Evolutionary conservation across 2,888 invertebrate genomes (phyloP).

Genomic region (Dynastes tityus): DNA sequence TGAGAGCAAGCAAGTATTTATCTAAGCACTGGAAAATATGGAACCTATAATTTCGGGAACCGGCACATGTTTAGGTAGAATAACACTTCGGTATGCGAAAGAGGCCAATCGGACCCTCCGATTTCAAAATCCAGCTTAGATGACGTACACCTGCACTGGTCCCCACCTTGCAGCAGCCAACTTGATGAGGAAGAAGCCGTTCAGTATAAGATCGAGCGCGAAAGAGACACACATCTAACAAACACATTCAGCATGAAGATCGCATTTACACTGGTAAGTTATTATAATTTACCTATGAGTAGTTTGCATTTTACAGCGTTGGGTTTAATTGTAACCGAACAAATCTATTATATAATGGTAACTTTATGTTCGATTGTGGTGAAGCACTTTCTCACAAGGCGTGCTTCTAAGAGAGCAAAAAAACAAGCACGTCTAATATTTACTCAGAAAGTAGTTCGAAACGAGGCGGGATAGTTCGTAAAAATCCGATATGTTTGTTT

Average conservation of each 20-base stretch:
- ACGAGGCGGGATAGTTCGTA: not conserved
- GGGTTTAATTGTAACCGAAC: not conserved
- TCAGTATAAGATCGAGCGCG: slow-evolving; percentile 56
- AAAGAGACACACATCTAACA: slow-evolving; percentile 44
- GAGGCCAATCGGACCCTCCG: slow-evolving; percentile 47
- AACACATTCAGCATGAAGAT: slow-evolving; percentile 36
- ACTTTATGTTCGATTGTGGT: slow-evolving; percentile 18
- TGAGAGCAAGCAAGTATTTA: not conserved
- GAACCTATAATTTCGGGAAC: slow-evolving; percentile 31
- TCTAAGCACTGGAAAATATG: slow-evolving; percentile 17
- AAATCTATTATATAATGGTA: slow-evolving; percentile 20
- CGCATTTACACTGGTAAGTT: slow-evolving; percentile 32
- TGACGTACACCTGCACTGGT: slow-evolving; percentile 57
- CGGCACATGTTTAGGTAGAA: slow-evolving; percentile 32
- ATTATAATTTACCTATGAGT: not conserved
- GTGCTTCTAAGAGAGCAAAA: slow-evolving; percentile 16
- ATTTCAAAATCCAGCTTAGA: slow-evolving; percentile 51
- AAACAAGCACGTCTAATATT: slow-evolving; percentile 9
- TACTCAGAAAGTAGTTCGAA: not conserved
- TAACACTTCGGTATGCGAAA: slow-evolving; percentile 48
- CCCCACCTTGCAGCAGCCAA: slow-evolving; percentile 54
- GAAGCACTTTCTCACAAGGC: slow-evolving; percentile 25
- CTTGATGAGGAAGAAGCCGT: slow-evolving; percentile 57
- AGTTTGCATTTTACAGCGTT: not conserved
- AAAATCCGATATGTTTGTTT: not conserved